A percentile compares a stretch with the other conserved stretches of the same genome.
phyloP scores from a whole-genome alignment of 2,113 vertebrate genomes.

The Machaerirhynchus nigripectus region DNA sequence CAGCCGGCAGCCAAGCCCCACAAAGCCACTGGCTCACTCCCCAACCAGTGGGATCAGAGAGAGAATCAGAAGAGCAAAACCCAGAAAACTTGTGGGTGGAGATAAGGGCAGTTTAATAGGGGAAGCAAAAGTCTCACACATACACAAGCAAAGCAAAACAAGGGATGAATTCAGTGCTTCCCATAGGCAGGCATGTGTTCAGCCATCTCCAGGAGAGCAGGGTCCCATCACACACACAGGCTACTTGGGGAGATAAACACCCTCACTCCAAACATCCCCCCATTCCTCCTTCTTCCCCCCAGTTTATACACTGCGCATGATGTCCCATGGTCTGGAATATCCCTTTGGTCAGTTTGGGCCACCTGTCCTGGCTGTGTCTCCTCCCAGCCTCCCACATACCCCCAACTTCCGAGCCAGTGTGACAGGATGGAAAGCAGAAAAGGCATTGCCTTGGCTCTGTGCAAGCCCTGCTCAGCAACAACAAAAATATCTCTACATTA shows the following conservation, averaged over 20 bases:
- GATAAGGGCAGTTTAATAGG: background rate
- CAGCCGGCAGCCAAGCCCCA: background rate
- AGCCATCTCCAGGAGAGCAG: background rate
- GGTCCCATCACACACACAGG: background rate
- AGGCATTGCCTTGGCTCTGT: background rate
- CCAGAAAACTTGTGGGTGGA: background rate
- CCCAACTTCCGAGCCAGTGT: background rate
- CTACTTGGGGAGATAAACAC: background rate
- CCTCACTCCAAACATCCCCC: background rate
- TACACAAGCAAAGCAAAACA: background rate
- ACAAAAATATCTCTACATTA: background rate
- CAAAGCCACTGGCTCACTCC: background rate
- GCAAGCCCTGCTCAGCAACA: background rate
- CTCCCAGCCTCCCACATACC: background rate
- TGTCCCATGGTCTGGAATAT: background rate
- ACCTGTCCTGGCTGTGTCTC: background rate
- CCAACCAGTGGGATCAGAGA: background rate
- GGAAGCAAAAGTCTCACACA: background rate
- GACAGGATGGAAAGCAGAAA: background rate
- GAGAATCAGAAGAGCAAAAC: background rate
- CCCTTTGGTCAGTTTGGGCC: background rate
- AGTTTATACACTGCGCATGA: background rate
- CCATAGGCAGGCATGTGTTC: background rate
- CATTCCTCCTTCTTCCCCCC: background rate
- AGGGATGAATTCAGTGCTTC: background rate